phyloP scores from a whole-genome alignment of 2,888 invertebrate genomes.

The Chymomyza procnemis region DNA sequence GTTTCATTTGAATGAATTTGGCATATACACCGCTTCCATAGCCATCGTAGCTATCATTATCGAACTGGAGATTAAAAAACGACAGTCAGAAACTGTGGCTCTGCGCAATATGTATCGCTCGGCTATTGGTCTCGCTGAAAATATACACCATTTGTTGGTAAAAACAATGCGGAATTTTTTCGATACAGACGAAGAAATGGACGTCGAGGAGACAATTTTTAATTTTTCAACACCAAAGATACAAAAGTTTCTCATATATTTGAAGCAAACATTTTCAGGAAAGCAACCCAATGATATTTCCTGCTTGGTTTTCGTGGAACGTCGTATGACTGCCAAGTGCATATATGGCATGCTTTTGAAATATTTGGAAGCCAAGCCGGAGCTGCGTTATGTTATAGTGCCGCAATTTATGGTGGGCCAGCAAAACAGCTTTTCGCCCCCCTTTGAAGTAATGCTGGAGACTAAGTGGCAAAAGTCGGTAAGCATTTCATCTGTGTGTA shows the following conservation, averaged over 20 bases:
- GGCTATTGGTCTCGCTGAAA: constrained; percentile 72
- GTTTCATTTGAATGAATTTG: constrained; percentile 80
- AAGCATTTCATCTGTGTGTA: too few relatives aligned
- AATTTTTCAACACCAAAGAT: constrained; percentile 84
- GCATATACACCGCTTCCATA: constrained; percentile 81
- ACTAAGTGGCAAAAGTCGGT: constrained; percentile 68
- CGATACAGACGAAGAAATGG: constrained; percentile 54
- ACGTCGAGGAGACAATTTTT: constrained; percentile 76
- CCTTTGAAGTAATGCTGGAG: constrained; percentile 68
- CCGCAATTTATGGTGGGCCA: constrained; percentile 87
- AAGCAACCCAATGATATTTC: constrained; percentile 71
- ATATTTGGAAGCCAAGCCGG: constrained; percentile 78
- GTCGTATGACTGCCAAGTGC: constrained; percentile 86
- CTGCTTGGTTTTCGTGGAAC: constrained; percentile 75
- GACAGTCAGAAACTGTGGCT: constrained; percentile 79
- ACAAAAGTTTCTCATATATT: constrained; percentile 81
- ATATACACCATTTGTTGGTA: constrained; percentile 80
- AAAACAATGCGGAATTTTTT: constrained; percentile 77
- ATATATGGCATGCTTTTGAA: constrained; percentile 84
- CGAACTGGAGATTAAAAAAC: constrained; percentile 82
- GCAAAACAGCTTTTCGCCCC: constrained; percentile 46
- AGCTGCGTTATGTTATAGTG: constrained; percentile 80
- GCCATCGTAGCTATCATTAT: constrained; percentile 82
- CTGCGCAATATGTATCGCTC: constrained; percentile 63
- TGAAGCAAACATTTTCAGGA: constrained; percentile 81